Evolutionary conservation across 2,888 invertebrate species (phyloP).

Genomic region (Sialis fuliginosa): DNA sequence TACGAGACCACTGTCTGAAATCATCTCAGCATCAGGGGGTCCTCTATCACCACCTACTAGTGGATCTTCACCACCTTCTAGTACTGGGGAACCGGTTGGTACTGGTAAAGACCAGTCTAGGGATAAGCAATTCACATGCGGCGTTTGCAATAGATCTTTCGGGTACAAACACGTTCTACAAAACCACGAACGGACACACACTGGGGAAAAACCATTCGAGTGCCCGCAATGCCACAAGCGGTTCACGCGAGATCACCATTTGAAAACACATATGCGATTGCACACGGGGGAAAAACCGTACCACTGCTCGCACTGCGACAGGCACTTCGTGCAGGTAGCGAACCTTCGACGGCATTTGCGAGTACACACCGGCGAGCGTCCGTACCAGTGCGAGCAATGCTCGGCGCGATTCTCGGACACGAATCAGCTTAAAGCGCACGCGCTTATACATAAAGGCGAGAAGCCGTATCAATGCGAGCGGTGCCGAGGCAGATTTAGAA

Average conservation of each 20-base stretch:
- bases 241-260: slow-evolving; percentile 82
- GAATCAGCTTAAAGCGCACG: slow-evolving; percentile 81
- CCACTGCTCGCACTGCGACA: slow-evolving; percentile 78
- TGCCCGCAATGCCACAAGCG: slow-evolving; percentile 83
- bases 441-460: slow-evolving; percentile 75
- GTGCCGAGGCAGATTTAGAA: slow-evolving; percentile 63
- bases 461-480: slow-evolving; percentile 72
- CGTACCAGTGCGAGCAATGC: slow-evolving; percentile 75
- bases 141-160: slow-evolving; percentile 72
- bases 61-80: slow-evolving; percentile 31
- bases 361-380: slow-evolving; percentile 83
- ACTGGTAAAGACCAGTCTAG: slow-evolving; percentile 22
- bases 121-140: slow-evolving; percentile 79
- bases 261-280: slow-evolving; percentile 82
- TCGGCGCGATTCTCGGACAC: slow-evolving; percentile 78
- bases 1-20: slow-evolving; percentile 10
- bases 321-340: slow-evolving; percentile 86
- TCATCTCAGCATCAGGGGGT: slow-evolving; percentile 27
- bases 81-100: slow-evolving; percentile 19
- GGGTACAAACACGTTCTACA: slow-evolving; percentile 90
- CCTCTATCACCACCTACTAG: slow-evolving; percentile 35
- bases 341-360: slow-evolving; percentile 75
- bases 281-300: slow-evolving; percentile 91
- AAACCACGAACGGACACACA: slow-evolving; percentile 87
- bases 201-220: slow-evolving; percentile 87